Evolutionary conservation across 2,113 vertebrate genomes (phyloP).

Genomic region (Chlorodrepanis virens): DNA sequence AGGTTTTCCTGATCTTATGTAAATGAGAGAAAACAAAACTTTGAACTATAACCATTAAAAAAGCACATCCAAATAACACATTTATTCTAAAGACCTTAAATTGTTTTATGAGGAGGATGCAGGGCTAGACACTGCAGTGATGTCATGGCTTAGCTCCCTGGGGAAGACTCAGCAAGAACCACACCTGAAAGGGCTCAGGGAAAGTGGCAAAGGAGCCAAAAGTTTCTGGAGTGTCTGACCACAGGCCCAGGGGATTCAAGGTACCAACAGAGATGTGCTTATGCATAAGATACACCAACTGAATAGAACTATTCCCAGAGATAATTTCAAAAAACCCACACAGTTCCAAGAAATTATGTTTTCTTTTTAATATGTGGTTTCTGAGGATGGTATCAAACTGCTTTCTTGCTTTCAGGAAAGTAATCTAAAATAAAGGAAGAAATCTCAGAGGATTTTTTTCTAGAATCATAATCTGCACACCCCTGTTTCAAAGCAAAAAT

Average conservation of each 20-base stretch:
- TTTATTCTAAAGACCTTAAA: neutral
- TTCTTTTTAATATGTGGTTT: neutral
- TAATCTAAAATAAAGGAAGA: neutral
- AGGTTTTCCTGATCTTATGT: neutral
- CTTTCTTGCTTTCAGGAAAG: neutral
- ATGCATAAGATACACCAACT: neutral
- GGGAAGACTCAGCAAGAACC: neutral
- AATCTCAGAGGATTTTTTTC: neutral
- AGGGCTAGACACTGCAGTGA: neutral
- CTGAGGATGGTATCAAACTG: neutral
- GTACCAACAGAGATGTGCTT: neutral
- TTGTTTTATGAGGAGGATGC: neutral
- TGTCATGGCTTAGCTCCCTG: neutral
- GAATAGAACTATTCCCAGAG: neutral
- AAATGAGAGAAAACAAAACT: neutral
- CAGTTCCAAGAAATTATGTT: neutral
- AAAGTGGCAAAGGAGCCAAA: neutral
- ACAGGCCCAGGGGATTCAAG: neutral
- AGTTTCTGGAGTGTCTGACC: neutral
- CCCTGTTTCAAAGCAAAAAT: neutral
- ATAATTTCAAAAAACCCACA: accelerated
- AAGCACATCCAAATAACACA: neutral
- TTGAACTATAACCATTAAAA: neutral
- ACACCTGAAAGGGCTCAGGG: neutral
- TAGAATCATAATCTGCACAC: neutral